Percentiles rank a stretch among this genome's conserved stretches.
Evolutionary conservation across 1,140 invertebrate genomes (phyloP).

Genomic region (Scaptomyza pallida): DNA sequence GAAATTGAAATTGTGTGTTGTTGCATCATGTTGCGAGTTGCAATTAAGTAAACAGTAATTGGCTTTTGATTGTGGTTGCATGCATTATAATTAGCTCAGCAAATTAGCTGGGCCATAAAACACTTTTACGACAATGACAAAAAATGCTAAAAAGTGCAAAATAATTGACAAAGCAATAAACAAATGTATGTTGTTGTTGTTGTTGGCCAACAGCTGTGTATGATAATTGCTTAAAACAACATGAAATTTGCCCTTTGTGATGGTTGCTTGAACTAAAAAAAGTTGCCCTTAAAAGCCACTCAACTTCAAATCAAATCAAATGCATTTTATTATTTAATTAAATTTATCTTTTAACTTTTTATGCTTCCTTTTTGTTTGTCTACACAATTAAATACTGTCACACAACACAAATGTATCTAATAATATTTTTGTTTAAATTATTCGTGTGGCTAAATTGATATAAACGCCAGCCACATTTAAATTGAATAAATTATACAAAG

Average conservation of each 20-base stretch:
- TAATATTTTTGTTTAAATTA: neutral
- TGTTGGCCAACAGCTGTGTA: neutral
- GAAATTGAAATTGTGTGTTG: neutral
- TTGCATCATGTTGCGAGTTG: conserved; percentile 3
- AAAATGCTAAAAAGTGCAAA: conserved; percentile 9
- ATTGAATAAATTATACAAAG: conserved; percentile 15
- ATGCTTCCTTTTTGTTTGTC: neutral
- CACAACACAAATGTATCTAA: too few species aligned
- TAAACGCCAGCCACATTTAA: conserved; percentile 3
- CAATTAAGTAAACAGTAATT: conserved; percentile 60
- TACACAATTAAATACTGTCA: neutral
- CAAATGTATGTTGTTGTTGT: conserved; percentile 24
- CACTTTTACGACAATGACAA: conserved; percentile 1
- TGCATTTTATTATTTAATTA: neutral
- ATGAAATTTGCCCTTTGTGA: neutral
- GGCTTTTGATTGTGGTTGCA: conserved; percentile 45
- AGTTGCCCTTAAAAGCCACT: too few species aligned
- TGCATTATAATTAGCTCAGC: conserved; percentile 55
- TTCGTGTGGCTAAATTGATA: neutral
- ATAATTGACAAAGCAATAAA: conserved; percentile 20
- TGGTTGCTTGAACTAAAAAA: neutral
- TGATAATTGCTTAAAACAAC: neutral
- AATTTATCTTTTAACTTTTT: neutral
- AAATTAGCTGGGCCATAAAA: conserved; percentile 34
- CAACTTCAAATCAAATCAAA: too few species aligned